These are phyloP conservation scores for Chironomus striatipennis DNA, from an alignment of 1,140 invertebrate species.

Conservation along the genomic window DNA sequence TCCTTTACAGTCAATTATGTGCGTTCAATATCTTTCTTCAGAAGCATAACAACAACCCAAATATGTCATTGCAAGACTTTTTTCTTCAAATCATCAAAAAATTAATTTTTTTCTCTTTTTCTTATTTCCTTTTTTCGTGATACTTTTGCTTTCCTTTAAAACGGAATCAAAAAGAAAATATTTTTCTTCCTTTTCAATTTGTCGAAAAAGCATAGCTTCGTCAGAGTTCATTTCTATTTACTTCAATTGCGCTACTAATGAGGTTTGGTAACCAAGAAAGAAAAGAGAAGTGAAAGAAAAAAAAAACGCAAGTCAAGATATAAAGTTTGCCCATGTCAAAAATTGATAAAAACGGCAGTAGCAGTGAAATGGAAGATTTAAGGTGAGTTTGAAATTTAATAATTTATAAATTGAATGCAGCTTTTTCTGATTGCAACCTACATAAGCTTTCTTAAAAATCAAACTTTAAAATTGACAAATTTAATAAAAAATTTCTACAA, in stretches of 20 bases:
- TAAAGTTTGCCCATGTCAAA: conserved; percentile 7
- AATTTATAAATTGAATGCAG: too few species aligned
- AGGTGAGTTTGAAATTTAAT: too few species aligned
- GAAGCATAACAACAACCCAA: too few species aligned
- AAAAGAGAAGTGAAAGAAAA: neutral
- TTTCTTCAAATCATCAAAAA: too few species aligned
- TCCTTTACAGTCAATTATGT: too few species aligned
- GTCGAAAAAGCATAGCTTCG: neutral
- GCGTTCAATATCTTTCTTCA: too few species aligned
- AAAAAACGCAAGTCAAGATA: neutral
- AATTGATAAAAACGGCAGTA: neutral
- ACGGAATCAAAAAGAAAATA: neutral
- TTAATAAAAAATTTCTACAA: too few species aligned
- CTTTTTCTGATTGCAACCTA: too few species aligned
- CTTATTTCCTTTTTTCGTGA: neutral
- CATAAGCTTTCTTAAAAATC: too few species aligned
- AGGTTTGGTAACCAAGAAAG: neutral
- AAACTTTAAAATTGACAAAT: too few species aligned
- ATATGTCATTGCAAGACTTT: too few species aligned
- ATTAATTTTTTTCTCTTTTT: neutral
- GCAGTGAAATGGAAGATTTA: neutral
- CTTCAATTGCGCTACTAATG: neutral
- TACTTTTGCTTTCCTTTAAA: neutral
- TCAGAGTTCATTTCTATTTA: neutral
- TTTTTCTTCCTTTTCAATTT: neutral